Base-by-base conservation (phyloP, 2,113 vertebrate species). In the Xenopus tropicalis region DNA sequence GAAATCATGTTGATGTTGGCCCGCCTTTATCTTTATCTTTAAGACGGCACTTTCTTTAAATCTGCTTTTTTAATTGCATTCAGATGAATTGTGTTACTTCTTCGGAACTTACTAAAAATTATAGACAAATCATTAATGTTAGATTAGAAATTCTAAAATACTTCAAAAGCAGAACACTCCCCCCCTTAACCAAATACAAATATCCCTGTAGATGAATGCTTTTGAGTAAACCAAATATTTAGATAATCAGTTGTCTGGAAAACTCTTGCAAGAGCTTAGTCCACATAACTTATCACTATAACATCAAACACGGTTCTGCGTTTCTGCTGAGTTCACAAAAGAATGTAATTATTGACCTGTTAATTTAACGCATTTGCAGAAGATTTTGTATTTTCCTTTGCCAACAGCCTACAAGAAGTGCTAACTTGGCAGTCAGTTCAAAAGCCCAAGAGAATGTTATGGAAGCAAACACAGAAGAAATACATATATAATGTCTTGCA, bases 321-420 rank as follows among this genome's bases (percentile, higher is more conserved):
- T 48, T 48, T 48, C 62, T n/a, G 57, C 10, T 11, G 21, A 73
- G 52, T 58, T 57, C 29, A 71, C 62, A 58, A 25, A 73, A 58
- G 71, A 73, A 72, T 72, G 71, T 44, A 23, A 72, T 72, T 66
- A 65, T 72, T 72, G 71, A 72, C 71, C 51, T 65, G 51, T 58
- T 72, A 23, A 66, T 65, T 72, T 61, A 65, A 66, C 61, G 66
- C 51, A 65, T 72, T 66, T 24, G 24, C 24, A 72, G 51, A 72
- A 72, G 17, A n/a, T 66, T 52, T 44, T 29, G 21, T 72, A 22
- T 43, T 24, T 64, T 56, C 24, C 16, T 11, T 11, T 65, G 71
- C 71, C 71, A 66, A 73, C 57, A 24, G 43, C 54, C 24, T 57
- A 58, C 51, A 66, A 23, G 22, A 58, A 43, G 21, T 25, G 24